Evolutionary conservation across 2,113 vertebrate species (phyloP).

Genomic region (Cichladusa arquata): DNA sequence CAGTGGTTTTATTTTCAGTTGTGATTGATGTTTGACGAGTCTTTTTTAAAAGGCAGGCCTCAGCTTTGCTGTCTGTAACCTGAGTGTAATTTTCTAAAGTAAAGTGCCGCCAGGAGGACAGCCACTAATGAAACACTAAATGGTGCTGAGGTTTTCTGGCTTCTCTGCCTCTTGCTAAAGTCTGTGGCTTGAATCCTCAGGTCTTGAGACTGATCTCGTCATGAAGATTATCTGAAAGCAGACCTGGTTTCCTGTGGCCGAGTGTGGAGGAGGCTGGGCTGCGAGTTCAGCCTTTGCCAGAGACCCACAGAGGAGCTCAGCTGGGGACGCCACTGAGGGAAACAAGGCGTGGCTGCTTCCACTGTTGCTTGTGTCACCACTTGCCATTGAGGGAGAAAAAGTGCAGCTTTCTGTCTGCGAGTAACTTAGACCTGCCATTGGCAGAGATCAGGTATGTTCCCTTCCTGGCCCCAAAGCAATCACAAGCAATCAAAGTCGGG

Average conservation of each 20-base stretch:
- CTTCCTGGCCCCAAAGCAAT: background rate
- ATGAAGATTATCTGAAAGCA: background rate
- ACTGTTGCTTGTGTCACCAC: background rate
- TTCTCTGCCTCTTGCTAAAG: background rate
- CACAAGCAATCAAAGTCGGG: background rate
- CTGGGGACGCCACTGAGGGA: fast-evolving
- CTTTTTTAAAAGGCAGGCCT: background rate
- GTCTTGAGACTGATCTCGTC: background rate
- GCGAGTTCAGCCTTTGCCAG: background rate
- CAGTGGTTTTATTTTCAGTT: background rate
- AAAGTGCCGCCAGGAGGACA: background rate
- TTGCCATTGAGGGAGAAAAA: background rate
- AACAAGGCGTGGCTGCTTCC: background rate
- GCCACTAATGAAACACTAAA: background rate
- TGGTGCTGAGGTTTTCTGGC: background rate
- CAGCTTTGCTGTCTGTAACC: background rate
- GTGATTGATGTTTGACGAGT: background rate
- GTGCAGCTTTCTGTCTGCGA: background rate
- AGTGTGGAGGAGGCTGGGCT: background rate
- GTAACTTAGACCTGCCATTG: background rate
- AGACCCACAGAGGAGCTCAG: background rate
- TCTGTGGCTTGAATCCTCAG: background rate
- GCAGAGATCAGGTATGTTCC: background rate
- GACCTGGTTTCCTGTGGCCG: fast-evolving
- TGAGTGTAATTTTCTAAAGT: background rate